Evolutionary conservation across 2,888 invertebrate genomes (phyloP).

Genomic region (Gerris lacustris): DNA sequence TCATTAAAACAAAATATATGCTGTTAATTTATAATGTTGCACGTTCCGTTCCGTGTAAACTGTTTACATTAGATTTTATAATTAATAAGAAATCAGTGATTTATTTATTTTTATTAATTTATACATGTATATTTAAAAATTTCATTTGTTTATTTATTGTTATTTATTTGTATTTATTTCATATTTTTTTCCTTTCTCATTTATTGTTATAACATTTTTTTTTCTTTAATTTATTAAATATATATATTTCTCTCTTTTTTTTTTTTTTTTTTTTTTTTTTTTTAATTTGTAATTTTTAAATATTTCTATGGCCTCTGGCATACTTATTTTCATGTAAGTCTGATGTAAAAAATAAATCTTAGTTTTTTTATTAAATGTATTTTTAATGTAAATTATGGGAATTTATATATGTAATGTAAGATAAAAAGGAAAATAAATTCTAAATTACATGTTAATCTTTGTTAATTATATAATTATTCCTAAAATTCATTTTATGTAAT

Average conservation of each 20-base stretch:
- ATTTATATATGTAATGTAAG: background rate
- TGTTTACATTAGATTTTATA: no score
- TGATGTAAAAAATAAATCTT: background rate
- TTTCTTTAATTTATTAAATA: background rate
- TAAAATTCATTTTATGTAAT: no score
- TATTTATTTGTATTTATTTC: no score
- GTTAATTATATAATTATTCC: no score
- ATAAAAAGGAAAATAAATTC: background rate
- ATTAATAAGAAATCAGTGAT: no score
- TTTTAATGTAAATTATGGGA: background rate
- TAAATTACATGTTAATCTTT: no score
- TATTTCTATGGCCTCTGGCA: background rate
- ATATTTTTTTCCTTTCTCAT: background rate
- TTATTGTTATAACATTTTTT: background rate
- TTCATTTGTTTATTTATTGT: no score
- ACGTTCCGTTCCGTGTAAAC: no score
- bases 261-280: background rate
- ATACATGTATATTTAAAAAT: no score
- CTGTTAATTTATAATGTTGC: background rate
- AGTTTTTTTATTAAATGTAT: background rate
- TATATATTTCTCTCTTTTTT: background rate
- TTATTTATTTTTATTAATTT: no score
- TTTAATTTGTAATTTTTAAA: background rate
- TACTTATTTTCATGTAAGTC: background rate
- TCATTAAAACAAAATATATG: background rate